phyloP scores from a whole-genome alignment of 2,888 invertebrate species.

The Hypomecis punctinalis region DNA sequence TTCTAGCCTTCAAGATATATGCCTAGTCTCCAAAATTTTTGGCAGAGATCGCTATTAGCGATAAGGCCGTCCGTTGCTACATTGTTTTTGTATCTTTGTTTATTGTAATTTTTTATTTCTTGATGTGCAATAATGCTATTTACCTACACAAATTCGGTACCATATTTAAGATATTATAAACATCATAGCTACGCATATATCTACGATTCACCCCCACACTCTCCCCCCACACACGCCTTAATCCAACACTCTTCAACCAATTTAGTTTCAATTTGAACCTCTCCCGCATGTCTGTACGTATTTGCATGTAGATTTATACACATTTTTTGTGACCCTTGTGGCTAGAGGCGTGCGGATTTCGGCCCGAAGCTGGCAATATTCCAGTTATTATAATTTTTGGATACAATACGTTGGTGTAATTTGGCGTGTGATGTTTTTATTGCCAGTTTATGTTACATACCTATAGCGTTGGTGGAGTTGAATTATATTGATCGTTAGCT shows the following conservation, averaged over 20 bases:
- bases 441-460: conserved; percentile 31
- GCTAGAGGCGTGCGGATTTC: conserved; percentile 32
- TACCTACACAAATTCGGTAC: too few species aligned
- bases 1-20: too few species aligned
- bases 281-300: conserved; percentile 46
- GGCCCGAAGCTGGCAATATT: conserved; percentile 41
- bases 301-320: conserved; percentile 55
- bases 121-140: too few species aligned
- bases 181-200: neutral
- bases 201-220: conserved; percentile 1
- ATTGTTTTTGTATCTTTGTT: too few species aligned
- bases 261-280: conserved; percentile 56
- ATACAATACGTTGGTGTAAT: conserved; percentile 37
- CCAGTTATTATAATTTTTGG: conserved; percentile 42
- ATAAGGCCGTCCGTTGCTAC: too few species aligned
- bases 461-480: conserved; percentile 13
- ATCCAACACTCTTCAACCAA: conserved; percentile 45
- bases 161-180: neutral
- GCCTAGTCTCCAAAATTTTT: too few species aligned
- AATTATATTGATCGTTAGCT: conserved; percentile 1
- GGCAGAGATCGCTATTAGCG: too few species aligned
- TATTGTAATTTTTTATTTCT: too few species aligned
- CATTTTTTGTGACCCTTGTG: conserved; percentile 43
- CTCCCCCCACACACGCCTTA: conserved; percentile 24
- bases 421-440: conserved; percentile 36